phyloP scores from a whole-genome alignment of 1,140 invertebrate species.

The Drosophila ogumai region DNA sequence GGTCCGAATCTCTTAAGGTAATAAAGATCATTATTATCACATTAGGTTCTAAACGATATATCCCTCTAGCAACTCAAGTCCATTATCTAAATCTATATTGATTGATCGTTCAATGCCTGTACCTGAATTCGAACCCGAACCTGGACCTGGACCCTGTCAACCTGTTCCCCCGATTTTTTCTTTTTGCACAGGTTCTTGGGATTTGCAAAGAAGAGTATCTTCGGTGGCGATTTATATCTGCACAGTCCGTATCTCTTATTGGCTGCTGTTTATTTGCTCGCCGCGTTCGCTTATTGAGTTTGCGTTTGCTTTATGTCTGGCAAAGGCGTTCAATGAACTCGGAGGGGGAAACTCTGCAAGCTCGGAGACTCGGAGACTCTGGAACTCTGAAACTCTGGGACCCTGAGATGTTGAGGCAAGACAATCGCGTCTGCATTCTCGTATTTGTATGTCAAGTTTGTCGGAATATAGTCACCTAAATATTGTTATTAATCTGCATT shows the following conservation, averaged over 20 bases:
- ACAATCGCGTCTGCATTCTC: conserved; percentile 40
- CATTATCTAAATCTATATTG: conserved; percentile 10
- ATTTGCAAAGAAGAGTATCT: conserved; percentile 49
- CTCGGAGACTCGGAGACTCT: conserved; percentile 14
- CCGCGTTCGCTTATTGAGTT: conserved; percentile 80
- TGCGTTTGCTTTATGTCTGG: conserved; percentile 56
- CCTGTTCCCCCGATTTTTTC: conserved; percentile 22
- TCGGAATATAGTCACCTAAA: conserved; percentile 10
- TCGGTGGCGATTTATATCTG: conserved; percentile 73
- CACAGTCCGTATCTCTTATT: conserved; percentile 73
- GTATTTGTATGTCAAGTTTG: conserved; percentile 19
- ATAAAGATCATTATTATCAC: not conserved
- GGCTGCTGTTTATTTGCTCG: conserved; percentile 79
- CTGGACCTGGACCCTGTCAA: conserved; percentile 11
- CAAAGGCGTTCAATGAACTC: conserved; percentile 79
- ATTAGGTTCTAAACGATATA: not conserved
- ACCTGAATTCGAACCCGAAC: not conserved
- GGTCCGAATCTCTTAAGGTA: not conserved
- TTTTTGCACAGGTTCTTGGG: conserved; percentile 6
- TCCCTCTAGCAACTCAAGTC: no score
- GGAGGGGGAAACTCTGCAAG: conserved; percentile 35
- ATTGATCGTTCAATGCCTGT: conserved; percentile 8
- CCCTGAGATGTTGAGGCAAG: conserved; percentile 23
- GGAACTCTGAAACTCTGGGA: conserved; percentile 15
- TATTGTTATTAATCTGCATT: not conserved